Evolutionary conservation across 2,797 vertebrate genomes (phyloP), one percentile per base, ranked within the genome.

Genomic region (Buphagus erythrorhynchus): DNA sequence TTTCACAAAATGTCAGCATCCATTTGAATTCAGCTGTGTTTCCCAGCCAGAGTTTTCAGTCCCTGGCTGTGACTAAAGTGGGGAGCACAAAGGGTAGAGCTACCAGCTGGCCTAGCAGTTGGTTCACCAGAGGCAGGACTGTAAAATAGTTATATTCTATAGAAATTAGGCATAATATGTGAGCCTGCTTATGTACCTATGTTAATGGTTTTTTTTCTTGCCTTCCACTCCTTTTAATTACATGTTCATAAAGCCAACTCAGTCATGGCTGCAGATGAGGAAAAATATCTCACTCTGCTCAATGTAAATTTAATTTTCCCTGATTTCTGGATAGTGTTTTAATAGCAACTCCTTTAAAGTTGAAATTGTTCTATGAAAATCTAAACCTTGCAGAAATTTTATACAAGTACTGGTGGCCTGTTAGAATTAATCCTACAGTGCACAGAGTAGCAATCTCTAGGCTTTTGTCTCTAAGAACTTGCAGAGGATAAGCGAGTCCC

Each of bases 51-150:
- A 42, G 26, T 71, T 93, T 83, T 82, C 45, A 31, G 68, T 45
- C 42, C 29, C 81, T 67, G 18, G 24, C 55, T 76, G 81, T 67
- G 71, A 74, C 69, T 95, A 18, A 93, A 85, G 48, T 76, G 43
- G 0, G 20, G 67, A 74, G n/a, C 21, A 29, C 59, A 35, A 83
- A 61, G 29, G 42, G 15, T 48, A 74, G 52, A 87, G 38, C 55
- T 82, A 73, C 54, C 93, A 96, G 80, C 86, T 95, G 89, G 71
- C 36, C 26, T 55, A 71, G 63, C 87, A 97, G 81, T 79, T 95
- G 86, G 36, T 42, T 87, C 63, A 63, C 55, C 68, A 67, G 84
- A 67, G 63, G 65, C 42, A 16, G 55, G 65, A 22, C 59, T 89
- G 15, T 77, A 83, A 93, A 95, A 89, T 22, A 85, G 66, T 55